Conservation (phyloP, 2,888 invertebrate genomes). For the Brachyptera risi region DNA sequence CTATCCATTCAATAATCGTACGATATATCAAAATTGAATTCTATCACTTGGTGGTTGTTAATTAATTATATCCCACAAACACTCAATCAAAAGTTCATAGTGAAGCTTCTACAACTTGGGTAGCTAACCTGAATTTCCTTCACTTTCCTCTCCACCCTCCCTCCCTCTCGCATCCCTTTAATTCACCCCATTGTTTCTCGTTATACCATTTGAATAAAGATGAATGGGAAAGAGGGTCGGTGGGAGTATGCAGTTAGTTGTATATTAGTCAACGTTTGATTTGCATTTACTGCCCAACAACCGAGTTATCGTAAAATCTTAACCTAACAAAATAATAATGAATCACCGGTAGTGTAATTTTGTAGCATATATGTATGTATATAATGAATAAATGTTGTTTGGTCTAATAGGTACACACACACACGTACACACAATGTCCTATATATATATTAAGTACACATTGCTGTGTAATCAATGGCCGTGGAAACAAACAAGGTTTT, state of each 20-base stretch:
- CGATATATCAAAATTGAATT: no score
- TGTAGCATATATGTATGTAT: no score
- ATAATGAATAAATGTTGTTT: no score
- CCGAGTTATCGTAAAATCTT: conserved; percentile 13
- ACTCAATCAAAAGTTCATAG: no score
- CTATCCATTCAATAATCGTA: no score
- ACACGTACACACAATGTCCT: neutral
- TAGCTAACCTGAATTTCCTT: no score
- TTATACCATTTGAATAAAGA: conserved; percentile 12
- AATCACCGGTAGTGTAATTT: conserved; percentile 8
- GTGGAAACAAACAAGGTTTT: no score
- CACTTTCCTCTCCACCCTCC: neutral
- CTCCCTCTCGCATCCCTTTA: neutral
- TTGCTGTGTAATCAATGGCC: neutral
- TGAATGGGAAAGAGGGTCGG: conserved; percentile 11
- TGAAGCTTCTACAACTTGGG: no score
- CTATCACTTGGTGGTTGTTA: no score
- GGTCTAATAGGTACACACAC: no score
- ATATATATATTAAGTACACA: neutral
- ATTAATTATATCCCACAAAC: no score
- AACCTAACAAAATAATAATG: conserved; percentile 15
- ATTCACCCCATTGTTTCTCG: neutral
- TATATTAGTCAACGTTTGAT: conserved; percentile 26
- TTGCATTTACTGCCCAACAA: conserved; percentile 24
- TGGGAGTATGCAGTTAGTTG: conserved; percentile 13